A percentile compares a stretch with the other conserved stretches of the same genome.
Evolutionary conservation across 2,113 vertebrate species (phyloP).

Genomic region (Recurvirostra avosetta): DNA sequence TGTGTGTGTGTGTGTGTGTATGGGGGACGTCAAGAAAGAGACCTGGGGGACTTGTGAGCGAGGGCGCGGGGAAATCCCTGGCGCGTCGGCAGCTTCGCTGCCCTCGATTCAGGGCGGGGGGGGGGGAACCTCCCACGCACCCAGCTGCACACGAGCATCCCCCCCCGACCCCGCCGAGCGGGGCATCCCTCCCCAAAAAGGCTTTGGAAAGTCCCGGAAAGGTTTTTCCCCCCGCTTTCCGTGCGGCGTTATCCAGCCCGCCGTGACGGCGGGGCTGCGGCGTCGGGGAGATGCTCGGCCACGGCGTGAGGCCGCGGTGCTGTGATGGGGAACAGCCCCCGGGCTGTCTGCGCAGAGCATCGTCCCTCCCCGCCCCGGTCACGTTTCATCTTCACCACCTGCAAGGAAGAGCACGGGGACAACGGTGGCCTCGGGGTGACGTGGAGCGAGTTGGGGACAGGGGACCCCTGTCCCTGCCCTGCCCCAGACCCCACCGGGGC

Average conservation of each 20-base stretch:
- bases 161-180: background rate
- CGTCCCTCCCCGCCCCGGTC: no score
- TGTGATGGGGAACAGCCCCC: background rate
- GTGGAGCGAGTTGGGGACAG: fast-evolving
- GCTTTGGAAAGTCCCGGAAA: background rate
- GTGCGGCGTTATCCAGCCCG: background rate
- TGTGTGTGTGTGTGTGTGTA: no score
- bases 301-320: background rate
- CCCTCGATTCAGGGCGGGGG: background rate
- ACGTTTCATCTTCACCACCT: background rate
- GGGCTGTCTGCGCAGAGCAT: no score
- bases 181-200: background rate
- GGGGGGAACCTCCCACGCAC: background rate
- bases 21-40: background rate
- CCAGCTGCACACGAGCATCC: background rate
- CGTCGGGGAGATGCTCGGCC: background rate
- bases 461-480: background rate
- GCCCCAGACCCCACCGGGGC: no score
- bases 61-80: background rate
- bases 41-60: background rate
- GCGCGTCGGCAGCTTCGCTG: background rate
- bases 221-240: no score
- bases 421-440: background rate
- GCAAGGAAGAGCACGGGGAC: background rate
- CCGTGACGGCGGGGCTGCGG: background rate